Percentiles rank a stretch among this genome's conserved stretches.
Evolutionary conservation across 2,113 vertebrate genomes (phyloP).

Genomic region (Macquaria ambigua): DNA sequence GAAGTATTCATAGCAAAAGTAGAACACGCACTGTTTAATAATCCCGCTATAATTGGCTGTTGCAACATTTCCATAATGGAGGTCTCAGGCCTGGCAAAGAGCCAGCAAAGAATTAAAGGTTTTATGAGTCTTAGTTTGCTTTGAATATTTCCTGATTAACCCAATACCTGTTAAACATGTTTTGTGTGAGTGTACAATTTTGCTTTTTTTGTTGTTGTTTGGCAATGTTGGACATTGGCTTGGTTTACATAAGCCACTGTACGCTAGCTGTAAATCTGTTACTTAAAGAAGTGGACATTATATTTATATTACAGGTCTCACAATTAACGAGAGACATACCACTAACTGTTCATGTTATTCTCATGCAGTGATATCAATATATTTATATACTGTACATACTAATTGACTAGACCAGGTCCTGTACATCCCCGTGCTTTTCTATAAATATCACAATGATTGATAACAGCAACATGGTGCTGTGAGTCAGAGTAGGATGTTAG

Average conservation of each 20-base stretch:
- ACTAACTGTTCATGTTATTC: background rate
- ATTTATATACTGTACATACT: no score
- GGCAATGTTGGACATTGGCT: background rate
- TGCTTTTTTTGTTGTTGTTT: background rate
- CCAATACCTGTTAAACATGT: background rate
- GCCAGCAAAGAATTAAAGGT: background rate
- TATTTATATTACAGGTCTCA: background rate
- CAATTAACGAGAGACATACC: background rate
- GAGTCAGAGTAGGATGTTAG: background rate
- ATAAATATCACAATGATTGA: background rate
- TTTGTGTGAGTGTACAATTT: no score
- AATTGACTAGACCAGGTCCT: background rate
- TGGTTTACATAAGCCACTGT: background rate
- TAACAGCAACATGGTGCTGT: background rate
- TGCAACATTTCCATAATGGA: constrained; percentile 12
- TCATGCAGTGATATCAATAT: background rate
- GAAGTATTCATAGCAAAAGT: background rate
- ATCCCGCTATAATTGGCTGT: constrained; percentile 8
- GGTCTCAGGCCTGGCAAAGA: background rate
- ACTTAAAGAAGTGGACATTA: background rate
- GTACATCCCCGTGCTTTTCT: background rate
- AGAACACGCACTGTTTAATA: constrained; percentile 24
- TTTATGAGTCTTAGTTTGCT: constrained; percentile 3
- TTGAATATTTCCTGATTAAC: constrained; percentile 18
- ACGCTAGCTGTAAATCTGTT: background rate